phyloP scores from a whole-genome alignment of 2,797 vertebrate species.

The Ataeniobius toweri region DNA sequence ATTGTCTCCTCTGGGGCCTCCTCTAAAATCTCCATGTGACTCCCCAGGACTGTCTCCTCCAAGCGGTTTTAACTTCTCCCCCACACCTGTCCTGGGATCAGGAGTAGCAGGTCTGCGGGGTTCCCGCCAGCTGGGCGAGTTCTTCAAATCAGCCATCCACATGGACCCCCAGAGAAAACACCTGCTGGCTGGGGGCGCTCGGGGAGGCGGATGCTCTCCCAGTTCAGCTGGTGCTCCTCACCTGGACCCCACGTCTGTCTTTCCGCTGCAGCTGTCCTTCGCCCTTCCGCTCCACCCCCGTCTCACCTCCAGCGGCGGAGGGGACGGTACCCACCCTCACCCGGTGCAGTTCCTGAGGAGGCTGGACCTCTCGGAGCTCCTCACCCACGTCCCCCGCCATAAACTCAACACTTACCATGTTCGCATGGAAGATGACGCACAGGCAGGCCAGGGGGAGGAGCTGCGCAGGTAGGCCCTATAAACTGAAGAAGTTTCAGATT shows the following conservation, averaged over 20 bases:
- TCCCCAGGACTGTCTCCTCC: slow-evolving; percentile 94
- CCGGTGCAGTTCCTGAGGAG: slow-evolving; percentile 95
- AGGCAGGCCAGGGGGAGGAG: slow-evolving; percentile 97
- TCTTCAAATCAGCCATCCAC: slow-evolving; percentile 94
- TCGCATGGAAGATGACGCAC: slow-evolving; percentile 97
- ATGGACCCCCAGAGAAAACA: slow-evolving; percentile 91
- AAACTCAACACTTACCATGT: slow-evolving; percentile 99
- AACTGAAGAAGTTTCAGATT: neutral
- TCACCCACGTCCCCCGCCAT: slow-evolving; percentile 94
- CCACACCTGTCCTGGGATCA: slow-evolving; percentile 56
- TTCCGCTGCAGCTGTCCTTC: slow-evolving; percentile 71
- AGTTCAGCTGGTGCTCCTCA: slow-evolving; percentile 44
- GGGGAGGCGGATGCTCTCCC: slow-evolving; percentile 55
- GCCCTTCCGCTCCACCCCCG: slow-evolving; percentile 80
- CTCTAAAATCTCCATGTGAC: slow-evolving; percentile 85
- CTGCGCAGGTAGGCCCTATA: slow-evolving; percentile 84
- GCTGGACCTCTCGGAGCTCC: slow-evolving; percentile 96
- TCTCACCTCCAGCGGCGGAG: slow-evolving; percentile 81
- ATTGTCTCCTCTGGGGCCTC: slow-evolving; percentile 69
- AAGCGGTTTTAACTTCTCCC: slow-evolving; percentile 88
- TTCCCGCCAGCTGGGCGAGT: slow-evolving; percentile 94
- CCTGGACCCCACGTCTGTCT: slow-evolving; percentile 65
- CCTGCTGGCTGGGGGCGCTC: slow-evolving; percentile 80
- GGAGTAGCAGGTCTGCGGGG: slow-evolving; percentile 82
- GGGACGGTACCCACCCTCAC: slow-evolving; percentile 61